Evolutionary conservation across 2,797 vertebrate genomes (phyloP).

Genomic region (Phalloptychus januarius): DNA sequence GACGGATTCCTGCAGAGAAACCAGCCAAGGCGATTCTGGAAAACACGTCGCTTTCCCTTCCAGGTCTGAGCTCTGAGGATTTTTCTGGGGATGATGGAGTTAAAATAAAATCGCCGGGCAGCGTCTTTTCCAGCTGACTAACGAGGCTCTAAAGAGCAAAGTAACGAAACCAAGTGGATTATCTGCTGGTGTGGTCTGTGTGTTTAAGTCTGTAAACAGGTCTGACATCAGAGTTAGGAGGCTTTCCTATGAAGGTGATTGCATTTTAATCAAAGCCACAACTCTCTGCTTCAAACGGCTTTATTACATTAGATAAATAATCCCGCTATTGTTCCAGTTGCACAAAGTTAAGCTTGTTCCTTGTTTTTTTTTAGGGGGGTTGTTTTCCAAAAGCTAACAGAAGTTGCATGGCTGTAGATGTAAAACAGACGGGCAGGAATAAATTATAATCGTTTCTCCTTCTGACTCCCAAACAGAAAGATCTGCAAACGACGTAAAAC

Average conservation of each 20-base stretch:
- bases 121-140: neutral
- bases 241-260: neutral
- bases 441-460: neutral
- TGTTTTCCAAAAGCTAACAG: neutral
- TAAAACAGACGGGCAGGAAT: neutral
- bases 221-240: neutral
- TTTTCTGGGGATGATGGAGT: constrained; percentile 43
- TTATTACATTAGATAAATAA: constrained; percentile 1
- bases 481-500: neutral
- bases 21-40: constrained; percentile 57
- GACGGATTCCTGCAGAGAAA: constrained; percentile 42
- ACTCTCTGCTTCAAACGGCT: neutral
- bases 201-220: neutral
- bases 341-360: neutral
- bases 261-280: neutral
- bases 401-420: neutral
- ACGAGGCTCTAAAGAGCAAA: neutral
- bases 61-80: constrained; percentile 27
- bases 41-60: constrained; percentile 47
- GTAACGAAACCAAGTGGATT: neutral
- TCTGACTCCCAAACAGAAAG: neutral
- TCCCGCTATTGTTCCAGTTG: neutral
- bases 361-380: neutral
- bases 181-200: neutral
- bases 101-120: neutral